phyloP scores from a whole-genome alignment of 2,888 invertebrate species.

The Synergus japonicus region DNA sequence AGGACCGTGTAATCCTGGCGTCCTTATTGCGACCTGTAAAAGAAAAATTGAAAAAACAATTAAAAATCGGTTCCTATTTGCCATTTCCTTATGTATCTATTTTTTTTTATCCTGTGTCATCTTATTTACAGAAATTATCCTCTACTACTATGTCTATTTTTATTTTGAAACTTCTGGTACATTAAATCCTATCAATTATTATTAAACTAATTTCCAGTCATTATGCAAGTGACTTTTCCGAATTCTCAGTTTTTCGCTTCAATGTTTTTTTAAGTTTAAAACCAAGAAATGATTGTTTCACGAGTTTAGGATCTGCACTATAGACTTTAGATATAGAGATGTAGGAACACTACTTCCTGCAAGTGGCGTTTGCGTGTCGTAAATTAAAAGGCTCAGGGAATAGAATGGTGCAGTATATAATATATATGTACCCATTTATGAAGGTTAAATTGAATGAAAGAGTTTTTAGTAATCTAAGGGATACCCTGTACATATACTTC shows the following conservation, averaged over 20 bases:
- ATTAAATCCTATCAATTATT: too few relatives aligned
- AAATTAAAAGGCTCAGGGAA: constrained; percentile 28
- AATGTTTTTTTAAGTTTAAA: too few relatives aligned
- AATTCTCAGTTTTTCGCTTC: too few relatives aligned
- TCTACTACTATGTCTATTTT: too few relatives aligned
- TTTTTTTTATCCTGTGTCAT: too few relatives aligned
- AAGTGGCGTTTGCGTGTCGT: constrained; percentile 35
- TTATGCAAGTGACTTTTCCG: too few relatives aligned
- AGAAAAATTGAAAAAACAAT: not conserved
- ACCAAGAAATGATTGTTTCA: not conserved
- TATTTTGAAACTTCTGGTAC: too few relatives aligned
- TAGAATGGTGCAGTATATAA: constrained; percentile 4
- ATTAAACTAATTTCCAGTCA: too few relatives aligned
- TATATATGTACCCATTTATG: not conserved
- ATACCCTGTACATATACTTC: not conserved
- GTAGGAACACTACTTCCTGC: constrained; percentile 8
- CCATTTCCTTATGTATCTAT: too few relatives aligned
- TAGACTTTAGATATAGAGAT: constrained; percentile 5
- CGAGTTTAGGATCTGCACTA: not conserved
- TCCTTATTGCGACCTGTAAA: not conserved
- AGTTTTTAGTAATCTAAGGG: not conserved
- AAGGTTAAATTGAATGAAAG: constrained; percentile 7
- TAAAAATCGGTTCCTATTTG: too few relatives aligned
- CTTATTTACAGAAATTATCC: too few relatives aligned
- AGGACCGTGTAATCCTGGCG: constrained; percentile 57